phyloP scores from a whole-genome alignment of 2,888 invertebrate species.

The Myopa testacea region DNA sequence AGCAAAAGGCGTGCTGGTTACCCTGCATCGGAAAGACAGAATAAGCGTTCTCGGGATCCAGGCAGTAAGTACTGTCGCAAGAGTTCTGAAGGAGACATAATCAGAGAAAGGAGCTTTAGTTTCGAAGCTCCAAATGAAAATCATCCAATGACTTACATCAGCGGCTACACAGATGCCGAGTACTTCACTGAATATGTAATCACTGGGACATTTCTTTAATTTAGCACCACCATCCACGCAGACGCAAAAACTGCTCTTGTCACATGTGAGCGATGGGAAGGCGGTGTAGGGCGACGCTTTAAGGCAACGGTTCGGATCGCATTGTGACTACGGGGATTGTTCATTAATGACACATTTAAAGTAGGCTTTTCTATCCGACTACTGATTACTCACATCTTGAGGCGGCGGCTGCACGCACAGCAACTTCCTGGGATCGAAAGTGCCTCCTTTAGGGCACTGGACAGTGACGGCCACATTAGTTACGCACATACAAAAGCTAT shows the following conservation, averaged over 20 bases:
- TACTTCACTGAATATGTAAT: conserved; percentile 40
- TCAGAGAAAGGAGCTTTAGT: background rate
- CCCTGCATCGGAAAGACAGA: conserved; percentile 41
- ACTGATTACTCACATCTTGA: conserved; percentile 51
- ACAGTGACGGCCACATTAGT: conserved; percentile 49
- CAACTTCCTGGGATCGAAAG: conserved; percentile 45
- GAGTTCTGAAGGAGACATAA: conserved; percentile 33
- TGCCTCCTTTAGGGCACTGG: conserved; percentile 55
- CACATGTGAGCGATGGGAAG: conserved; percentile 47
- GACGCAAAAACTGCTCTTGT: conserved; percentile 52
- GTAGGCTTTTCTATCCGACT: background rate
- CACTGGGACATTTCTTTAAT: conserved; percentile 45
- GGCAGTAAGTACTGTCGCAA: conserved; percentile 36
- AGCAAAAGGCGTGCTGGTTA: conserved; percentile 52
- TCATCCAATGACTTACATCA: conserved; percentile 22
- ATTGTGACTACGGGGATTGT: conserved; percentile 51
- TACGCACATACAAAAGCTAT: conserved; percentile 59
- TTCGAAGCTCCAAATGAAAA: background rate
- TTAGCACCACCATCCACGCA: conserved; percentile 47
- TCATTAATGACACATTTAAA: background rate
- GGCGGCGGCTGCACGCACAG: conserved; percentile 41
- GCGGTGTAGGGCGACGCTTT: conserved; percentile 37
- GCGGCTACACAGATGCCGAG: conserved; percentile 36
- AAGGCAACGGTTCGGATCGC: conserved; percentile 51
- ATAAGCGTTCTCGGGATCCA: conserved; percentile 23